Evolutionary conservation across 2,888 invertebrate species (phyloP).

Genomic region (Mythimna pallens): DNA sequence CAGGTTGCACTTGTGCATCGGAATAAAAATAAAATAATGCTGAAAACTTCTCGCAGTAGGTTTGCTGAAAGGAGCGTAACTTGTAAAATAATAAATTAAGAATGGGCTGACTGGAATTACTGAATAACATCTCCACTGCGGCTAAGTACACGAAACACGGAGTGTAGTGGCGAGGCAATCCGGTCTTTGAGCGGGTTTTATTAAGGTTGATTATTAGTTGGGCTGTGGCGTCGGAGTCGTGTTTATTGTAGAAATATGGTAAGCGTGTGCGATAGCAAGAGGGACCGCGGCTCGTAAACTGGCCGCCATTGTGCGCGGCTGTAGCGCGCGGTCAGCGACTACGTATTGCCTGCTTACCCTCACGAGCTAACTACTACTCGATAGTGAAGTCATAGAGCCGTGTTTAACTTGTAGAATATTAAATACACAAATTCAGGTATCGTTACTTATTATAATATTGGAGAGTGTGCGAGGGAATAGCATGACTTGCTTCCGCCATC

Average conservation of each 20-base stretch:
- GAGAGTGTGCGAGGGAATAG: neutral
- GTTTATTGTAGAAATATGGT: slow-evolving; percentile 63
- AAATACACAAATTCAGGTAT: neutral
- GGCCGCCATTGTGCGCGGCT: slow-evolving; percentile 52
- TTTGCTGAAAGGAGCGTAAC: slow-evolving; percentile 32
- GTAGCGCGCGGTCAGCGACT: slow-evolving; percentile 49
- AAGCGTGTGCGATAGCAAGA: slow-evolving; percentile 56
- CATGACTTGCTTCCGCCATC: too few species aligned
- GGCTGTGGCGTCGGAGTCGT: slow-evolving; percentile 34
- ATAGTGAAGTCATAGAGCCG: neutral
- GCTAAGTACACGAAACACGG: slow-evolving; percentile 31
- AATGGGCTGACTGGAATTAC: slow-evolving; percentile 52
- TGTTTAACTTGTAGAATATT: neutral
- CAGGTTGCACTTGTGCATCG: slow-evolving; percentile 16
- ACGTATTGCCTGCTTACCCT: slow-evolving; percentile 28
- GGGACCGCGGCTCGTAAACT: slow-evolving; percentile 57
- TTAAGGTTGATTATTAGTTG: slow-evolving; percentile 46
- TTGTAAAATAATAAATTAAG: slow-evolving; percentile 60
- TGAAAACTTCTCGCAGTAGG: slow-evolving; percentile 14
- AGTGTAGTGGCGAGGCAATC: slow-evolving; percentile 22
- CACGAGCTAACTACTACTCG: slow-evolving; percentile 5
- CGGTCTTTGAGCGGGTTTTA: neutral
- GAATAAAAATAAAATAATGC: slow-evolving; percentile 38
- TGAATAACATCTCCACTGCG: slow-evolving; percentile 54
- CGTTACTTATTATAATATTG: neutral